Base-by-base conservation (phyloP, 1,140 invertebrate genomes). In the Choristoneura fumiferana region DNA sequence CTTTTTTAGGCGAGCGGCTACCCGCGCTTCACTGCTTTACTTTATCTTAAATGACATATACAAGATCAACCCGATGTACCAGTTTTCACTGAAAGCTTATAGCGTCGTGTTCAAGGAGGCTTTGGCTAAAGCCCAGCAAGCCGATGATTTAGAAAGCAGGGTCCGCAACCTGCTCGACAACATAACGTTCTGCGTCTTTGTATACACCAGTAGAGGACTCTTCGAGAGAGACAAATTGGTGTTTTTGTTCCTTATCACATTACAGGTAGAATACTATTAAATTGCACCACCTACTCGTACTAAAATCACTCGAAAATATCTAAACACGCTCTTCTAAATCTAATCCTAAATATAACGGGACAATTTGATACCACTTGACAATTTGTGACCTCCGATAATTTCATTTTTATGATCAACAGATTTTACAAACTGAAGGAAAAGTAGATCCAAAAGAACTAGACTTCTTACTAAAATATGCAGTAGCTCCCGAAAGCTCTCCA, bases 41-140 rank as follows among this genome's bases (percentile, higher is more conserved):
- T 99, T 99, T 77, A 97, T 98, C 54, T 89, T 99, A 37, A 98
- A 97, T 76, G 97, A 99, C 70, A 84, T 99, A 17, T 92, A 94
- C 85, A 97, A 97, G 83, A 98, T 99, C 61, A 98, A 98, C 87
- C 96, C 95, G 45, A 96, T 99, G 68, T 99, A 99, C 85, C 97
- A 98, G 76, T 99, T 99, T 90, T 98, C 97, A 0, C 81, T 99
- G 29, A 98, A 98, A 89, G 96, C 97, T 0, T 98, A 98, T 86
- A 97, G 94, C 69, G 94, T 96, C 1, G 97, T 98, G 0, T 99
- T 99, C 86, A 94, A 95, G 69, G 96, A 96, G 73, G 96, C 97
- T 0, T 94, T 99, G 52, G 89, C 92, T 13, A 92, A 90, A 61
- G 94, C 96, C 0, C 91, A 92, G 35, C 79, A 90, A 3, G 91